A percentile compares a stretch with the other conserved stretches of the same genome.
These are phyloP conservation scores for Andricus quercusramuli DNA, from an alignment of 2,888 invertebrate genomes.

Conservation along the genomic window DNA sequence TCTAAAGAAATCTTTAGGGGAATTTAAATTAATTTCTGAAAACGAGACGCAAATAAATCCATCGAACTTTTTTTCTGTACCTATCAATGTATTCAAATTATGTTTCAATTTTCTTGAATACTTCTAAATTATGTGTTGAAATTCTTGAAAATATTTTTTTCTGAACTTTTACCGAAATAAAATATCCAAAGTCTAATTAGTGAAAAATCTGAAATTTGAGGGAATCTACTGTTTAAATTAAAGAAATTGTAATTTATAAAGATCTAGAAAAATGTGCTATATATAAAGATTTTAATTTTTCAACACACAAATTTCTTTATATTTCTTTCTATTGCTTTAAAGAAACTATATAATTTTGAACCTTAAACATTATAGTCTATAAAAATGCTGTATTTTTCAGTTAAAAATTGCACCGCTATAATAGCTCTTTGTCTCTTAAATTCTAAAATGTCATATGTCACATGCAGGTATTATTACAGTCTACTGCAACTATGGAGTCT, in stretches of 20 bases:
- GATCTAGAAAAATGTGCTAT: too few relatives aligned
- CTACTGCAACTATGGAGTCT: slow-evolving; percentile 1
- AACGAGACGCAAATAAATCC: neutral
- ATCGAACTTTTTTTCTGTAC: too few relatives aligned
- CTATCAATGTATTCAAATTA: too few relatives aligned
- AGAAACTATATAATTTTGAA: neutral
- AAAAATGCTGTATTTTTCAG: neutral
- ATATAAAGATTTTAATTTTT: too few relatives aligned
- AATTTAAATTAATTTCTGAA: too few relatives aligned
- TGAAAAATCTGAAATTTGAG: too few relatives aligned
- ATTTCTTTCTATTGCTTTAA: too few relatives aligned
- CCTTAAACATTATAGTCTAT: neutral
- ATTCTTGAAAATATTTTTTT: too few relatives aligned
- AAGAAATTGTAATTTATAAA: neutral
- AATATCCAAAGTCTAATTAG: neutral
- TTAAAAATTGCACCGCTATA: neutral
- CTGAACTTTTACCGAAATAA: neutral
- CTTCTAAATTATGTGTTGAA: too few relatives aligned
- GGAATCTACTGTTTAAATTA: neutral
- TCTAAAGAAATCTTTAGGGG: too few relatives aligned
- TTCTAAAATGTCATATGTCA: slow-evolving; percentile 7
- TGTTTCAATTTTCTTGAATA: too few relatives aligned
- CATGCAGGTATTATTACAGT: slow-evolving; percentile 6
- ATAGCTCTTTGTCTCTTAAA: slow-evolving; percentile 13
- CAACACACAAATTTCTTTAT: too few relatives aligned